Evolutionary conservation across 1,140 invertebrate genomes (phyloP).

Genomic region (Cotesia glomerata): DNA sequence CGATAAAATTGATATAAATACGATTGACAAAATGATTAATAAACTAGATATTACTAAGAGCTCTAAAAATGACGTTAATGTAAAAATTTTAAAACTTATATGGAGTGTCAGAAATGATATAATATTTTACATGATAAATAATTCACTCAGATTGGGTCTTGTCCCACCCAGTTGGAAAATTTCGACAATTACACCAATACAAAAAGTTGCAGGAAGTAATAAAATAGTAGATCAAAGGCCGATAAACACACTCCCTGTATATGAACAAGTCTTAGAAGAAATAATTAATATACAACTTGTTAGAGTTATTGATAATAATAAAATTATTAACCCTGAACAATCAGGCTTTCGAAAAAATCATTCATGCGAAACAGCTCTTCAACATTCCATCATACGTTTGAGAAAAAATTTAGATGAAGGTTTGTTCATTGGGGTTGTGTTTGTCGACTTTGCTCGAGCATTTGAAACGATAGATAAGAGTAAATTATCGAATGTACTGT

Average conservation of each 20-base stretch:
- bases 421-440: constrained; percentile 10
- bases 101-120: not conserved
- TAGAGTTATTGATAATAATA: constrained; percentile 24
- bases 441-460: constrained; percentile 31
- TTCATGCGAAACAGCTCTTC: constrained; percentile 27
- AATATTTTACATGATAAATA: constrained; percentile 25
- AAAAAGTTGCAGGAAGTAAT: constrained; percentile 32
- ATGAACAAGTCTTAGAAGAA: constrained; percentile 37
- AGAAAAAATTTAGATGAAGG: constrained; percentile 19
- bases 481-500: constrained; percentile 22
- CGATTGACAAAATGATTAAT: too few relatives aligned
- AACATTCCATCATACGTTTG: constrained; percentile 19
- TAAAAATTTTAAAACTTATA: constrained; percentile 6
- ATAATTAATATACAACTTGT: constrained; percentile 32
- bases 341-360: constrained; percentile 25
- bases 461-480: constrained; percentile 34
- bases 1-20: not conserved
- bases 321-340: too few relatives aligned
- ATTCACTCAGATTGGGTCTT: constrained; percentile 13
- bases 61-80: not conserved
- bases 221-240: constrained; percentile 33
- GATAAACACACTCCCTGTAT: constrained; percentile 34
- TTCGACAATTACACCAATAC: constrained; percentile 32
- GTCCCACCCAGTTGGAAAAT: constrained; percentile 31
- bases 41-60: not conserved